Evolutionary conservation across 2,113 vertebrate species (phyloP).

Genomic region (Tupaia chinensis): DNA sequence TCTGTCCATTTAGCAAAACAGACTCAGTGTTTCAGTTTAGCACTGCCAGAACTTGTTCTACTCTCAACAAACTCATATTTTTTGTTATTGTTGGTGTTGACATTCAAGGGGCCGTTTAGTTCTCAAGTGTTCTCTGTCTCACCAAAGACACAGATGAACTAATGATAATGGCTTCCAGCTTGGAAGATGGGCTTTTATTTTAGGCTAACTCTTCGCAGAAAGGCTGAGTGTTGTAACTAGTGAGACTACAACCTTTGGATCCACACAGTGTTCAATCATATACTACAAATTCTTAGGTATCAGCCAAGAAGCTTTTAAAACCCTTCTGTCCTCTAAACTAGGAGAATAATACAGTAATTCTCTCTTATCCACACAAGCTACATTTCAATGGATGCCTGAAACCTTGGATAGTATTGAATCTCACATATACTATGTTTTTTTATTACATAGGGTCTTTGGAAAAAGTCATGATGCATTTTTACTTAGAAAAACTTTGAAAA

Average conservation of each 20-base stretch:
- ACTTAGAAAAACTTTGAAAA: too few relatives aligned
- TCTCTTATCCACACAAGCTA: too few relatives aligned
- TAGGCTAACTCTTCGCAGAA: background rate
- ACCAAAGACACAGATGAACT: background rate
- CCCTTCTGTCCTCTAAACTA: background rate
- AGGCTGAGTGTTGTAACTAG: background rate
- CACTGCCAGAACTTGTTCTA: background rate
- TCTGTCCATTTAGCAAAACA: background rate
- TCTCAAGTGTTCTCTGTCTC: background rate
- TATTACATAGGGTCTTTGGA: too few relatives aligned
- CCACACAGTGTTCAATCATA: background rate
- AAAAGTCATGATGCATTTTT: too few relatives aligned
- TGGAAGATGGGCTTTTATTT: background rate
- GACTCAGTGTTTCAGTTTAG: background rate
- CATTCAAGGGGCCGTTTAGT: background rate
- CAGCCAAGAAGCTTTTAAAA: background rate
- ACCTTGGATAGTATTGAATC: too few relatives aligned
- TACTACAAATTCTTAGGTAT: background rate
- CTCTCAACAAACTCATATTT: background rate
- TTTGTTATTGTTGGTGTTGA: background rate
- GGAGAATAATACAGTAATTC: background rate
- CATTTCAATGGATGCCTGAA: too few relatives aligned
- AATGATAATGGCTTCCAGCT: background rate
- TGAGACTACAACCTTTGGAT: background rate
- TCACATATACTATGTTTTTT: too few relatives aligned